These are phyloP conservation scores for Spea hammondii DNA, from an alignment of 2,797 vertebrate species.

Conservation along the genomic window DNA sequence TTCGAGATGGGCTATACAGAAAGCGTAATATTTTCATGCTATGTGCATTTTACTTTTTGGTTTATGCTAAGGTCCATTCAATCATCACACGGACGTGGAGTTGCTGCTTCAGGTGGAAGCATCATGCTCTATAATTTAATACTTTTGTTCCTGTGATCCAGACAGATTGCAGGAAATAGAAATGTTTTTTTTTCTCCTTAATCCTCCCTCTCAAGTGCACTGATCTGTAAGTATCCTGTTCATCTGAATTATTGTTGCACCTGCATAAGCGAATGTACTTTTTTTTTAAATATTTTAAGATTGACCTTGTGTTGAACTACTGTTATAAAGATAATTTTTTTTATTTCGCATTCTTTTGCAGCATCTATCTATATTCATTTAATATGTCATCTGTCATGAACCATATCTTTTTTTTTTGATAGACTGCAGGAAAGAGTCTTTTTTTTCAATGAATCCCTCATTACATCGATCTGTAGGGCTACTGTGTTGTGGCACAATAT, in stretches of 20 bases:
- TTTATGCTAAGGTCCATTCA: slow-evolving; percentile 18
- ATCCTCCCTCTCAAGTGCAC: slow-evolving; percentile 9
- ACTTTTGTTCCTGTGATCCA: slow-evolving; percentile 20
- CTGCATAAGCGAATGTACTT: slow-evolving; percentile 14
- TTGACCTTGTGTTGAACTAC: slow-evolving; percentile 30
- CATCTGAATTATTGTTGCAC: slow-evolving; percentile 34
- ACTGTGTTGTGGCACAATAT: no score
- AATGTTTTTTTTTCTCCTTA: slow-evolving; percentile 3
- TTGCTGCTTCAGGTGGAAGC: slow-evolving; percentile 3
- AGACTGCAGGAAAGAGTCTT: background rate
- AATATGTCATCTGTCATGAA: background rate
- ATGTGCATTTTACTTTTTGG: slow-evolving; percentile 13
- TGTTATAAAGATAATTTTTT: slow-evolving; percentile 5
- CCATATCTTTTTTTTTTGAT: no score
- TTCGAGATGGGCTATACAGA: background rate
- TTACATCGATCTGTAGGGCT: background rate
- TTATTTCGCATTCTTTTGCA: background rate
- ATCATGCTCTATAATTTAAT: slow-evolving; percentile 23
- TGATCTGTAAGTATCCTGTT: slow-evolving; percentile 18
- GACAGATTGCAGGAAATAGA: slow-evolving; percentile 30
- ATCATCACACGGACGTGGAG: slow-evolving; percentile 16
- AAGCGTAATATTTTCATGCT: background rate
- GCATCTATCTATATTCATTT: slow-evolving; percentile 1
- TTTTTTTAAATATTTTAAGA: slow-evolving; percentile 6
- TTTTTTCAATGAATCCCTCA: slow-evolving; percentile 1